phyloP scores from a whole-genome alignment of 1,140 invertebrate species.

The Meteorus sp. region DNA sequence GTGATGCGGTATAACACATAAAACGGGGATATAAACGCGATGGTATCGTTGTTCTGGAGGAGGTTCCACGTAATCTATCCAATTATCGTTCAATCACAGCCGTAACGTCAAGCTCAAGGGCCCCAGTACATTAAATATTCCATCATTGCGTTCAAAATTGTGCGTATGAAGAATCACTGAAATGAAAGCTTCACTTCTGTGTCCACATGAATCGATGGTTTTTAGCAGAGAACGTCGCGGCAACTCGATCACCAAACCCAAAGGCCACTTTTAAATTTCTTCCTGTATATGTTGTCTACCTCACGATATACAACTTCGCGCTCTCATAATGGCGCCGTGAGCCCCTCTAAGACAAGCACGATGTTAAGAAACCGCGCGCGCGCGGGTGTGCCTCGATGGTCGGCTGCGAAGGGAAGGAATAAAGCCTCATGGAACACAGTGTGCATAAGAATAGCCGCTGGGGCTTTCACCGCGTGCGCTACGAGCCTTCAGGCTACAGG shows the following conservation, averaged over 20 bases:
- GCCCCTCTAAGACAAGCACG: background rate
- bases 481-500: conserved; percentile 39
- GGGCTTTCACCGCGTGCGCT: conserved; percentile 31
- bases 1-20: conserved; percentile 35
- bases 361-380: background rate
- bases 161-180: background rate
- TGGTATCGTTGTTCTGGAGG: conserved; percentile 51
- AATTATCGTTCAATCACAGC: conserved; percentile 57
- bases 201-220: no score
- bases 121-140: conserved; percentile 11
- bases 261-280: no score
- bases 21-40: conserved; percentile 49
- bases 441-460: conserved; percentile 32
- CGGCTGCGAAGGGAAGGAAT: no score
- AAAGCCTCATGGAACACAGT: no score
- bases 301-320: conserved; percentile 12
- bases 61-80: conserved; percentile 56
- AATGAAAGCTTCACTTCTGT: no score
- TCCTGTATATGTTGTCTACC: background rate
- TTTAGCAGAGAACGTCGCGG: no score
- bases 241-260: no score
- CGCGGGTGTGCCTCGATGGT: conserved; percentile 15
- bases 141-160: background rate
- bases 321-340: conserved; percentile 22
- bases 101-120: conserved; percentile 29